Base-by-base conservation (phyloP, 2,113 vertebrate species). In the Melanerpes aurifrons region DNA sequence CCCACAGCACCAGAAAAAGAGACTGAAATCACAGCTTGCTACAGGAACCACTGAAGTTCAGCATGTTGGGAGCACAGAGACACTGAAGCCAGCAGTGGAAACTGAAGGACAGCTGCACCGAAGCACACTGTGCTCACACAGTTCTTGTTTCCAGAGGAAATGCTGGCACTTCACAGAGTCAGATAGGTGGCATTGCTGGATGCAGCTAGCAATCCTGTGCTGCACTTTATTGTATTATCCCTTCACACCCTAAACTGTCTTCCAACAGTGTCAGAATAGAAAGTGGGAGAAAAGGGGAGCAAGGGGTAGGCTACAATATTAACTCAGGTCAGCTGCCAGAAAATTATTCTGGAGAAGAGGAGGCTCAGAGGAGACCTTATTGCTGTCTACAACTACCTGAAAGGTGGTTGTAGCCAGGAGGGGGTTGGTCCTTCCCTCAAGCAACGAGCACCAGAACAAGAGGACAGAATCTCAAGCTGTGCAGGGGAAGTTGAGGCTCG, bases 61-160 rank as follows among this genome's bases (percentile, higher is more conserved):
- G n/a, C 50, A 40, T 0, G 0, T 0, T 58, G 61, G 28, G 43
- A 63, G 47, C 57, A 54, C 0, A 3, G 32, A 50, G 53, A 58
- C 15, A 16, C 14, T 24, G 63, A 62, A 53, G 29, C 11, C 6
- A 50, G n/a, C 31, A 25, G 16, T 11, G 40, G 59, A 54, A 68
- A 66, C 0, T 61, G 54, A 63, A 71, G 45, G 57, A 15, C 10
- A 61, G 45, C 37, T 7, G 45, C 57, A 40, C 18, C 18, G 15
- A 21, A 25, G 17, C 50, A 50, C 26, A 28, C 17, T 0, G 2
- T 3, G 32, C 13, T 9, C 40, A 17, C 37, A 12, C 13, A 16
- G 11, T 35, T 85, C 75, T 11, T 25, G 28, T 63, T 87, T 64
- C 32, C 7, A 21, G 10, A 64, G 43, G 15, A 80, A 48, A 82